Evolutionary conservation across 2,113 vertebrate genomes (phyloP).

Genomic region (Poeciliopsis occidentalis): DNA sequence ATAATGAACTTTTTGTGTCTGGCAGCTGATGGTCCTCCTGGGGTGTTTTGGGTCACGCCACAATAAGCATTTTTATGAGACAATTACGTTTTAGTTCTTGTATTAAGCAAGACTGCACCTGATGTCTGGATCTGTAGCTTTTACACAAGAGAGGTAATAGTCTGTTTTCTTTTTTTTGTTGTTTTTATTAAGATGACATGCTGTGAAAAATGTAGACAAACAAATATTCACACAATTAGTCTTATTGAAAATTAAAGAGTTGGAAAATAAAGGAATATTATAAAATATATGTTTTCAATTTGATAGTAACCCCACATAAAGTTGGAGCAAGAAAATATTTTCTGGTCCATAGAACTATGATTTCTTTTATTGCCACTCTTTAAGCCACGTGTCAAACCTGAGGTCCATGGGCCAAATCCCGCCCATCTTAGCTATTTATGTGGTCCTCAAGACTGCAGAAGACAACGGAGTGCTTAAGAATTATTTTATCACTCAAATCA

Average conservation of each 20-base stretch:
- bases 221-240: not conserved
- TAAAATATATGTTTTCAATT: no score
- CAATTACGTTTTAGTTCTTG: constrained; percentile 35
- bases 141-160: not conserved
- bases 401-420: no score
- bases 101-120: constrained; percentile 62
- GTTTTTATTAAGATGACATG: not conserved
- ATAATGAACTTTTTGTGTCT: constrained; percentile 54
- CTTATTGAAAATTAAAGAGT: no score
- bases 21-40: constrained; percentile 69
- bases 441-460: no score
- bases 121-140: constrained; percentile 49
- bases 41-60: constrained; percentile 57
- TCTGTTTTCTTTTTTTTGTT: not conserved
- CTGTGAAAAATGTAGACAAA: not conserved
- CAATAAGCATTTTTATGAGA: constrained; percentile 60
- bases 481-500: no score
- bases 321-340: no score
- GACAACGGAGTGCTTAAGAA: no score
- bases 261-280: fast-evolving
- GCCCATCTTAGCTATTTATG: no score
- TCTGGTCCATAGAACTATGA: no score
- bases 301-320: no score
- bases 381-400: no score
- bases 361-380: no score